A percentile compares a stretch with the other conserved stretches of the same genome.
Evolutionary conservation across 2,888 invertebrate species (phyloP).

Genomic region (Hemicrepidius hirtus): DNA sequence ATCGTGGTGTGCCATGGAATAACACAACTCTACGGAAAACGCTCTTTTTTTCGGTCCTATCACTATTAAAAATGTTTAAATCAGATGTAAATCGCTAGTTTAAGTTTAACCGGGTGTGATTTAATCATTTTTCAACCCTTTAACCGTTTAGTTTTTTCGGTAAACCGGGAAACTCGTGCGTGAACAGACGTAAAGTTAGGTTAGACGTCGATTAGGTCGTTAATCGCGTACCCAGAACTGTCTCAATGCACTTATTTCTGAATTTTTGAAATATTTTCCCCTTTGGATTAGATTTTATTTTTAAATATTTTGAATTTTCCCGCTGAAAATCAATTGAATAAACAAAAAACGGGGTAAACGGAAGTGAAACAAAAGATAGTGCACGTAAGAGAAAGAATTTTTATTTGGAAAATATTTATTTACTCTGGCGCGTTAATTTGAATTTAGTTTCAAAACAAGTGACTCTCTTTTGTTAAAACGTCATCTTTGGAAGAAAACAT

Average conservation of each 20-base stretch:
- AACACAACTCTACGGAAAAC: slow-evolving; percentile 52
- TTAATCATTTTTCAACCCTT: slow-evolving; percentile 1
- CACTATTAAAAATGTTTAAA: not conserved
- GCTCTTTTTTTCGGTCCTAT: slow-evolving; percentile 29
- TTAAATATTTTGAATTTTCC: too few species aligned
- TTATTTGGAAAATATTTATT: not conserved
- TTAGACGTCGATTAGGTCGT: slow-evolving; percentile 46
- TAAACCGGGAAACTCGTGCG: slow-evolving; percentile 38
- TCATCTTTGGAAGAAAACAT: not conserved
- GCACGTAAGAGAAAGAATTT: too few species aligned
- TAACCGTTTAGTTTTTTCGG: not conserved
- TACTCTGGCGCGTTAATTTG: not conserved
- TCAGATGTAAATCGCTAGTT: not conserved
- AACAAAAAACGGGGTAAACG: too few species aligned
- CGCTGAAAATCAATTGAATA: too few species aligned
- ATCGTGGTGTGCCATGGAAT: slow-evolving; percentile 66
- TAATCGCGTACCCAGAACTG: slow-evolving; percentile 38
- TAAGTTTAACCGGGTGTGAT: not conserved
- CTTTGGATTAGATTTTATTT: too few species aligned
- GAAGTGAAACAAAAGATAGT: too few species aligned
- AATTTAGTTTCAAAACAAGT: not conserved
- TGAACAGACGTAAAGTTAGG: slow-evolving; percentile 43
- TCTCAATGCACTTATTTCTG: slow-evolving; percentile 38
- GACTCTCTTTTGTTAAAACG: not conserved
- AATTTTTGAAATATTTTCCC: slow-evolving; percentile 7